Evolutionary conservation across 2,888 invertebrate species (phyloP).

Genomic region (Crepidodera aurea): DNA sequence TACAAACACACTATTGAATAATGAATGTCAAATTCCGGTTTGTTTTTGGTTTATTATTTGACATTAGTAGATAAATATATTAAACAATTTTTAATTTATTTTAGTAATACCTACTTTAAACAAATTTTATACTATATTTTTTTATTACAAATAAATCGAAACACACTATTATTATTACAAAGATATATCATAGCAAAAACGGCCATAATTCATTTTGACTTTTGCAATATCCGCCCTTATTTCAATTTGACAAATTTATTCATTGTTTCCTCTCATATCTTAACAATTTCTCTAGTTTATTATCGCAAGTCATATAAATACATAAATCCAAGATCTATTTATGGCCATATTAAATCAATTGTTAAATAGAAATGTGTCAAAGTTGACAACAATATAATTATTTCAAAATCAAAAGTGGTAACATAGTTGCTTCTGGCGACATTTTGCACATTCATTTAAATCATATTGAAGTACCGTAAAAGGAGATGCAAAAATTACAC

Average conservation of each 20-base stretch:
- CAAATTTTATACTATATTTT: too few relatives aligned
- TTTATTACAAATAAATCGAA: too few relatives aligned
- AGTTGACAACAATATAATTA: constrained; percentile 14
- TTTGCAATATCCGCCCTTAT: background rate
- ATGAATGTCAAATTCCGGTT: too few relatives aligned
- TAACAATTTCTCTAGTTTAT: background rate
- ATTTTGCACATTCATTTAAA: background rate
- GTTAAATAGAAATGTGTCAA: constrained; percentile 12
- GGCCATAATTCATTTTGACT: background rate
- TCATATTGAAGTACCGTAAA: background rate
- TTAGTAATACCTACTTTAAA: too few relatives aligned
- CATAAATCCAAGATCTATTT: constrained; percentile 14
- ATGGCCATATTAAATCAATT: constrained; percentile 10
- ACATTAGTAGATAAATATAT: too few relatives aligned
- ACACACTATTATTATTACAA: too few relatives aligned
- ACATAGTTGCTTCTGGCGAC: background rate
- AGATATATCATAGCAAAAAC: too few relatives aligned
- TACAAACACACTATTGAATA: too few relatives aligned
- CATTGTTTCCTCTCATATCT: background rate
- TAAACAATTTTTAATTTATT: too few relatives aligned
- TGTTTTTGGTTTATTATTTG: too few relatives aligned
- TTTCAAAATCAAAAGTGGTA: constrained; percentile 12
- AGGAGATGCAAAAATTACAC: background rate
- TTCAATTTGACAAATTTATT: constrained; percentile 1
- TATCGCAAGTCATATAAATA: background rate